Evolutionary conservation across 2,888 invertebrate species (phyloP).

Genomic region (Apantesis nais): DNA sequence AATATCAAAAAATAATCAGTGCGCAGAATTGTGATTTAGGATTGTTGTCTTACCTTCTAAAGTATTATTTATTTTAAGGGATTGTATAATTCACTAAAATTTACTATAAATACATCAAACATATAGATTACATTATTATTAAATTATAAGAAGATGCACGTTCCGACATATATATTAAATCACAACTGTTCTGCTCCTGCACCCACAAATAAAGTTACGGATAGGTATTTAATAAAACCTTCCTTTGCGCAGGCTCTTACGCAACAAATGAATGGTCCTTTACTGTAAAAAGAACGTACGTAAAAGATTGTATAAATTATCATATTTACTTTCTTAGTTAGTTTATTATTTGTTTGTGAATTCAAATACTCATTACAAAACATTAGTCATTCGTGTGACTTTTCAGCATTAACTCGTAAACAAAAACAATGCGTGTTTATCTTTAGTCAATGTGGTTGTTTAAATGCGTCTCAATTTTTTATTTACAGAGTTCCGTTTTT

Average conservation of each 20-base stretch:
- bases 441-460: slow-evolving; percentile 30
- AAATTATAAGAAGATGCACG: not conserved
- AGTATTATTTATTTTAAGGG: not conserved
- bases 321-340: not conserved
- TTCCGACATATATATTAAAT: too few species aligned
- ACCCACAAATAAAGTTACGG: not conserved
- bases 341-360: not conserved
- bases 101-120: too few species aligned
- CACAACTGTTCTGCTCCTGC: not conserved
- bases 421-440: slow-evolving; percentile 50
- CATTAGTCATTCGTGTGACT: slow-evolving; percentile 31
- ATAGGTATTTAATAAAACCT: not conserved
- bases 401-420: slow-evolving; percentile 33
- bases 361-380: slow-evolving; percentile 8
- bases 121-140: not conserved
- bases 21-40: not conserved
- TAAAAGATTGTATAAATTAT: not conserved
- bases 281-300: not conserved
- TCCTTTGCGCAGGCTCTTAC: not conserved
- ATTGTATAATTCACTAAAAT: not conserved
- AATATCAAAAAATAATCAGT: not conserved
- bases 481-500: not conserved
- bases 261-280: not conserved
- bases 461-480: slow-evolving; percentile 1
- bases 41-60: not conserved